A percentile compares a stretch with the other conserved stretches of the same genome.
These are phyloP conservation scores for Thunnus albacares DNA, from an alignment of 2,797 vertebrate species.

Conservation along the genomic window DNA sequence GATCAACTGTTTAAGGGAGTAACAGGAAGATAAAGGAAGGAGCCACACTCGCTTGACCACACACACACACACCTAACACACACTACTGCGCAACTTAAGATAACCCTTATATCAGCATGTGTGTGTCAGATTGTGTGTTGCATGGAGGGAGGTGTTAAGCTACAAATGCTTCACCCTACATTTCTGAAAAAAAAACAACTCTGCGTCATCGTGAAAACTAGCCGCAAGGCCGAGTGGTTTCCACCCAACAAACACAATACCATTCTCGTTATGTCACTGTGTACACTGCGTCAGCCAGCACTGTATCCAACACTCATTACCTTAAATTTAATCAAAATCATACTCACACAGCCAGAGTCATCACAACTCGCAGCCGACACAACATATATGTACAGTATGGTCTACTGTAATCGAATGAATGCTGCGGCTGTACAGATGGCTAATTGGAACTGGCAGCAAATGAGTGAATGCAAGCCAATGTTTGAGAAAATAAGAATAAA, in stretches of 20 bases:
- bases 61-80: conserved; percentile 9
- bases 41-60: conserved; percentile 18
- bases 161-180: conserved; percentile 7
- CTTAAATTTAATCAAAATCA: conserved; percentile 50
- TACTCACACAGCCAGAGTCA: conserved; percentile 25
- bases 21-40: conserved; percentile 41
- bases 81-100: conserved; percentile 13
- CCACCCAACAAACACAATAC: conserved; percentile 57
- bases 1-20: conserved; percentile 17
- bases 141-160: background rate
- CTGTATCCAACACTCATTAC: conserved; percentile 42
- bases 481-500: conserved; percentile 47
- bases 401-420: conserved; percentile 42
- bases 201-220: background rate
- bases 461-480: conserved; percentile 35
- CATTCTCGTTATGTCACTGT: conserved; percentile 50
- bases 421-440: conserved; percentile 22
- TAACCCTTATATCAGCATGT: conserved; percentile 17
- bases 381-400: conserved; percentile 22
- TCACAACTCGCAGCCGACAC: background rate
- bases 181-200: conserved; percentile 14
- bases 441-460: conserved; percentile 61
- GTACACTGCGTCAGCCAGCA: conserved; percentile 2
- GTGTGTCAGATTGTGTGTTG: conserved; percentile 5
- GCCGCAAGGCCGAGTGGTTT: conserved; percentile 20